These are phyloP conservation scores for Camponotus floridanus DNA, from an alignment of 1,140 invertebrate genomes.

Conservation along the genomic window DNA sequence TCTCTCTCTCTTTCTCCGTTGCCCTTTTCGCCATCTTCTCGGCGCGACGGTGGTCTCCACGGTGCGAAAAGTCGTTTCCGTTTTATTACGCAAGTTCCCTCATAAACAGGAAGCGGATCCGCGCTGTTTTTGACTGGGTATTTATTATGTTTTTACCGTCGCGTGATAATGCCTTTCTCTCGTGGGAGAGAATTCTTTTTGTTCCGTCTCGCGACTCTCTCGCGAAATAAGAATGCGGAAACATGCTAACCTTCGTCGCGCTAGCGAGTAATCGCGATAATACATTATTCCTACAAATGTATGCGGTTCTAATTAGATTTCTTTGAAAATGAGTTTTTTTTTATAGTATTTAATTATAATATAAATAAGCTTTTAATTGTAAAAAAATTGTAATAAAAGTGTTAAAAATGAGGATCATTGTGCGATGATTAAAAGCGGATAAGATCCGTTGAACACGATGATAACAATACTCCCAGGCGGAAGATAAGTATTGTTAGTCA, in stretches of 20 bases:
- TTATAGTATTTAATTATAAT: neutral
- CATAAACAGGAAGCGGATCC: slow-evolving; percentile 64
- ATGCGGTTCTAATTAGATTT: neutral
- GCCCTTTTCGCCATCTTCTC: neutral
- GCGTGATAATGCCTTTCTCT: slow-evolving; percentile 46
- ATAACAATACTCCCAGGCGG: neutral
- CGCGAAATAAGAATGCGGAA: slow-evolving; percentile 44
- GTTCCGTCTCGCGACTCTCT: neutral
- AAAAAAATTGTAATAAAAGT: neutral
- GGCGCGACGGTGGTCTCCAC: neutral
- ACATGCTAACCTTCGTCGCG: neutral
- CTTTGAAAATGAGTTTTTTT: neutral
- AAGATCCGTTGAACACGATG: neutral
- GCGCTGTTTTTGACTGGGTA: slow-evolving; percentile 68
- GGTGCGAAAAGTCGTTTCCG: slow-evolving; percentile 31
- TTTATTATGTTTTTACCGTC: slow-evolving; percentile 71
- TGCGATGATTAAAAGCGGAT: neutral
- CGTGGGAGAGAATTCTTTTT: slow-evolving; percentile 29
- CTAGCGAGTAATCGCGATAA: neutral
- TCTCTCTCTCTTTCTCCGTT: neutral
- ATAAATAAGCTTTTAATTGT: neutral
- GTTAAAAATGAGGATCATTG: neutral
- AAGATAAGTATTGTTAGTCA: slow-evolving; percentile 31
- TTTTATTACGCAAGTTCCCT: slow-evolving; percentile 73
- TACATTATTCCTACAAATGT: neutral